phyloP scores from a whole-genome alignment of 2,888 invertebrate species.

The Cephus spinipes region DNA sequence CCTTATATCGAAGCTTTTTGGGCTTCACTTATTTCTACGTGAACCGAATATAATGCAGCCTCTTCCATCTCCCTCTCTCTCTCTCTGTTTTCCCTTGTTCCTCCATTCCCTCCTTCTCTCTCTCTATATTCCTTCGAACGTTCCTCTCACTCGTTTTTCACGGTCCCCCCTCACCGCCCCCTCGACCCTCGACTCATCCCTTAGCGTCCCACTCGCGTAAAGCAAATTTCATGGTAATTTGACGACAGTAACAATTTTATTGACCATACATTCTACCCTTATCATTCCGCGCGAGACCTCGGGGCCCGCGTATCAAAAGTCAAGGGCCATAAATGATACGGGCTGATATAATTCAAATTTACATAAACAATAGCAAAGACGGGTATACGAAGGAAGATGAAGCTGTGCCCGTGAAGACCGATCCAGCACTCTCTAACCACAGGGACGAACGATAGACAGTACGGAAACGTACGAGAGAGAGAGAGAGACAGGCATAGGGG shows the following conservation, averaged over 20 bases:
- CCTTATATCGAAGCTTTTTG: neutral
- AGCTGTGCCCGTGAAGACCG: neutral
- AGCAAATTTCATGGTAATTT: constrained; percentile 22
- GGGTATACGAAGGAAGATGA: constrained; percentile 15
- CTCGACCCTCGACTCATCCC: constrained; percentile 7
- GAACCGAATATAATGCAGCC: constrained; percentile 1
- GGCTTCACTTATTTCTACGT: constrained; percentile 7
- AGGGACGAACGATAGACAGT: neutral
- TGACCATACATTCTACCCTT: constrained; percentile 13
- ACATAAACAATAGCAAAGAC: constrained; percentile 30
- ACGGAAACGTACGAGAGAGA: constrained; percentile 13
- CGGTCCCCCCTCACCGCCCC: constrained; percentile 9
- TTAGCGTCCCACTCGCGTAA: neutral
- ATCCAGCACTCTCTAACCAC: too few relatives aligned
- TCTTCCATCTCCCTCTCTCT: constrained; percentile 16
- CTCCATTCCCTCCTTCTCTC: neutral
- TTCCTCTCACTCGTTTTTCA: constrained; percentile 8
- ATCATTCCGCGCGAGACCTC: constrained; percentile 8
- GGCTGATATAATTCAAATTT: constrained; percentile 17
- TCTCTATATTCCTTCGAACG: constrained; percentile 1
- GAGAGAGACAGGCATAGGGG: constrained; percentile 8
- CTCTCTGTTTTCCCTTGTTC: neutral
- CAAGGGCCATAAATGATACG: neutral
- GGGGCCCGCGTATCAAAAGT: neutral
- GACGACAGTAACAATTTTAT: constrained; percentile 19